A percentile compares a stretch with the other conserved stretches of the same genome.
Evolutionary conservation across 2,888 invertebrate genomes (phyloP).

Genomic region (Rambutsinella grinnellia): DNA sequence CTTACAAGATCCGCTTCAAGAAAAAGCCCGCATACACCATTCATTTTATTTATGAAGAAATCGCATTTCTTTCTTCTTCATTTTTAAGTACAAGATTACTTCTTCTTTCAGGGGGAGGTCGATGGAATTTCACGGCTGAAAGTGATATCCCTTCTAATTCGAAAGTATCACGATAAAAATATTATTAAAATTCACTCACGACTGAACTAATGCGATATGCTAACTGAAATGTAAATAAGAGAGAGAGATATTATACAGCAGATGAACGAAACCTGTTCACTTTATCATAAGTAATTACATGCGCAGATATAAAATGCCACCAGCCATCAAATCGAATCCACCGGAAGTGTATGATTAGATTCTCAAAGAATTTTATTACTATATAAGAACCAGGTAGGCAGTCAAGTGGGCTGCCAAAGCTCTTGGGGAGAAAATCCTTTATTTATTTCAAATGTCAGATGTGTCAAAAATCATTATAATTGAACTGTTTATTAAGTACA

Average conservation of each 20-base stretch:
- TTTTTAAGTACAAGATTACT: slow-evolving; percentile 35
- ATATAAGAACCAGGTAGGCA: slow-evolving; percentile 1
- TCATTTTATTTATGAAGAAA: not conserved
- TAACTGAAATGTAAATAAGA: not conserved
- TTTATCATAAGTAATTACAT: not conserved
- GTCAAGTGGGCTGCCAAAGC: slow-evolving; percentile 6
- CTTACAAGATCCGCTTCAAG: not conserved
- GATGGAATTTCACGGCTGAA: slow-evolving; percentile 30
- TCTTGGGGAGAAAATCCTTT: slow-evolving; percentile 3
- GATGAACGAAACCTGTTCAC: slow-evolving; percentile 12
- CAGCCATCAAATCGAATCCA: not conserved
- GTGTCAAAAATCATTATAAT: slow-evolving; percentile 24
- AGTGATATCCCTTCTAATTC: slow-evolving; percentile 30
- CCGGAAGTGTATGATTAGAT: slow-evolving; percentile 24
- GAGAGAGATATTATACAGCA: slow-evolving; percentile 3
- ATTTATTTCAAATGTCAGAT: slow-evolving; percentile 16
- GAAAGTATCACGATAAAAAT: slow-evolving; percentile 27
- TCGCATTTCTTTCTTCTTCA: not conserved
- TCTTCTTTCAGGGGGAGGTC: slow-evolving; percentile 22
- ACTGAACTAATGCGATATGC: slow-evolving; percentile 6
- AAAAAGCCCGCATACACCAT: not conserved
- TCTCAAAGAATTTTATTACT: slow-evolving; percentile 5
- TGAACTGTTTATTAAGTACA: not conserved
- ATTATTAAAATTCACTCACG: not conserved
- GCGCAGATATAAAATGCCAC: not conserved